A percentile compares a stretch with the other conserved stretches of the same genome.
Conservation (phyloP, 2,888 invertebrate species). For the Polydrusus pterygomalis region DNA sequence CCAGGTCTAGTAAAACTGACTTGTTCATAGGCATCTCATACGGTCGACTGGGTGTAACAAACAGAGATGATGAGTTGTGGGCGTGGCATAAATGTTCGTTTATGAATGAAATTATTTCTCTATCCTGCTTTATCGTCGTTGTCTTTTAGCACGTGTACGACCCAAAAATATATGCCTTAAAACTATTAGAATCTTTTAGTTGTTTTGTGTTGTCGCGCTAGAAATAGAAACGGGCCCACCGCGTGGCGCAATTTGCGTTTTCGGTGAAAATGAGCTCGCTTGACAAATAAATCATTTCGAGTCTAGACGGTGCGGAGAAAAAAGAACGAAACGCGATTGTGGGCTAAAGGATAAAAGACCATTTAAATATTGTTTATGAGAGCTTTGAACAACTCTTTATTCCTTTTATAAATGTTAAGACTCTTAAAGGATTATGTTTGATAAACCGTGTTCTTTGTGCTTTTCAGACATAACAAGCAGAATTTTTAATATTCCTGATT, state of each 20-base stretch:
- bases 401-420: conserved; percentile 34
- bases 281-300: conserved; percentile 54
- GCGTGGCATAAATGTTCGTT: too few relatives aligned
- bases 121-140: too few relatives aligned
- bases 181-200: too few relatives aligned
- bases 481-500: background rate
- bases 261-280: conserved; percentile 53
- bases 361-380: conserved; percentile 48
- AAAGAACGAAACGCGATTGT: conserved; percentile 40
- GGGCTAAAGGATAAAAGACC: conserved; percentile 52
- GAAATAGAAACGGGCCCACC: too few relatives aligned
- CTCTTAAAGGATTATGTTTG: conserved; percentile 28
- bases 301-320: conserved; percentile 50
- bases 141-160: too few relatives aligned
- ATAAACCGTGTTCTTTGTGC: conserved; percentile 12
- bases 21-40: too few relatives aligned
- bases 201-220: too few relatives aligned
- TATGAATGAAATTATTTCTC: too few relatives aligned
- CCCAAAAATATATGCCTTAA: too few relatives aligned
- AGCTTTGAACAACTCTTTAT: conserved; percentile 38
- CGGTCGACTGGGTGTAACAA: too few relatives aligned
- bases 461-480: background rate
- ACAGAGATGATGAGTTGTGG: too few relatives aligned
- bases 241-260: conserved; percentile 47
- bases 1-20: too few relatives aligned